Percentiles rank a stretch among this genome's conserved stretches.
These are phyloP conservation scores for Poecilia picta DNA, from an alignment of 2,797 vertebrate species.

Conservation along the genomic window DNA sequence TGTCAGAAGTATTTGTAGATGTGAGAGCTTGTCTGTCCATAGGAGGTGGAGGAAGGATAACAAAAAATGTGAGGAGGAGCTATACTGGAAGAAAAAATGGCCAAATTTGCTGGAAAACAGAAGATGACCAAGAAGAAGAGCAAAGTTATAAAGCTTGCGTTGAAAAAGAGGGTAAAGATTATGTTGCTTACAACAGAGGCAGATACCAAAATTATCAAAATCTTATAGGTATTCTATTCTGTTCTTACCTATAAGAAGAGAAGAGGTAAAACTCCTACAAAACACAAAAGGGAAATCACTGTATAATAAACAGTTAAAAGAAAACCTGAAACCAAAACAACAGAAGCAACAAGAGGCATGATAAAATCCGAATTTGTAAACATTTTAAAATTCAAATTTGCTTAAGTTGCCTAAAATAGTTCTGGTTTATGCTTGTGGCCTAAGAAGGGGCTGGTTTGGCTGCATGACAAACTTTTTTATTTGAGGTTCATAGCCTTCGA, in stretches of 20 bases:
- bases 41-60: neutral
- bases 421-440: too few species aligned
- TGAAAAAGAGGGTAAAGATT: too few species aligned
- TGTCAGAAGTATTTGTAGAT: neutral
- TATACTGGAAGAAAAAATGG: neutral
- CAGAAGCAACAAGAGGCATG: neutral
- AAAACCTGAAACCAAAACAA: neutral
- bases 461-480: neutral
- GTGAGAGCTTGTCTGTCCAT: neutral
- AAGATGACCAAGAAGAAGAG: neutral
- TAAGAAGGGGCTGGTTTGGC: neutral
- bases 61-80: neutral
- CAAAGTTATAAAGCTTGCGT: neutral
- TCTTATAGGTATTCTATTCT: too few species aligned
- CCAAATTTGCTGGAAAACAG: neutral
- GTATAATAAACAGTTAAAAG: neutral
- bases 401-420: too few species aligned
- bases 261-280: too few species aligned
- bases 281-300: neutral
- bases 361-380: neutral
- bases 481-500: neutral
- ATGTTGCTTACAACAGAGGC: too few species aligned
- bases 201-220: too few species aligned
- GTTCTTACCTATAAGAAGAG: too few species aligned
- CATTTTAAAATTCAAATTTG: too few species aligned